Conservation (phyloP, 2,888 invertebrate genomes). For the Eupithecia dodoneata region DNA sequence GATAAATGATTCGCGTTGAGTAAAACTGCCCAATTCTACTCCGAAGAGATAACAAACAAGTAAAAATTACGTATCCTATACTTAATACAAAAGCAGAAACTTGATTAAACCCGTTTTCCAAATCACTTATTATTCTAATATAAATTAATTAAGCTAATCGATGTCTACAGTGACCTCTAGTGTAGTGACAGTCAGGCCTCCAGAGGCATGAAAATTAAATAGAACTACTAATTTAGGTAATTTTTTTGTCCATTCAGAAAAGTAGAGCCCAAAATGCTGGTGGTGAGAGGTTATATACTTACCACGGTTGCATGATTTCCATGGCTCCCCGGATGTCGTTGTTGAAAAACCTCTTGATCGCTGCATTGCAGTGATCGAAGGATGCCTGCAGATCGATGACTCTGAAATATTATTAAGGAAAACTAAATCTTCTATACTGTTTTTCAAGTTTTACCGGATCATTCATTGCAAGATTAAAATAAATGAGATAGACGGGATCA, state of each 20-base stretch:
- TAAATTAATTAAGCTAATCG: background rate
- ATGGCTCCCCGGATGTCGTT: constrained; percentile 94
- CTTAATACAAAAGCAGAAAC: background rate
- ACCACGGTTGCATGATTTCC: constrained; percentile 91
- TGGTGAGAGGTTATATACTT: constrained; percentile 53
- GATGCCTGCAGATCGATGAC: constrained; percentile 87
- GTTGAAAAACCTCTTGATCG: constrained; percentile 95
- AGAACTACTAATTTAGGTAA: background rate
- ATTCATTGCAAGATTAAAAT: too few relatives aligned
- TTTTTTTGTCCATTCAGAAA: background rate
- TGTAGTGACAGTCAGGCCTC: too few relatives aligned
- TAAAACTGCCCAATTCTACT: background rate
- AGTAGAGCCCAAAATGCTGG: background rate
- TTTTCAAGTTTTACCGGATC: background rate
- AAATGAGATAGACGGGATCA: too few relatives aligned
- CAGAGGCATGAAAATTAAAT: background rate
- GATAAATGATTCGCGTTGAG: background rate
- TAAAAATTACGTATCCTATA: too few relatives aligned
- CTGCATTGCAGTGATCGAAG: constrained; percentile 90
- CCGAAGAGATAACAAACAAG: background rate
- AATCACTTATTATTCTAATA: background rate
- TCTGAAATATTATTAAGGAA: constrained; percentile 45
- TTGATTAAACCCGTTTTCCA: background rate
- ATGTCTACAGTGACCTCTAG: background rate
- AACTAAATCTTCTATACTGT: background rate